Evolutionary conservation across 2,888 invertebrate species (phyloP), one percentile per base, ranked within the genome.

Genomic region (Lacanobia oleracea): DNA sequence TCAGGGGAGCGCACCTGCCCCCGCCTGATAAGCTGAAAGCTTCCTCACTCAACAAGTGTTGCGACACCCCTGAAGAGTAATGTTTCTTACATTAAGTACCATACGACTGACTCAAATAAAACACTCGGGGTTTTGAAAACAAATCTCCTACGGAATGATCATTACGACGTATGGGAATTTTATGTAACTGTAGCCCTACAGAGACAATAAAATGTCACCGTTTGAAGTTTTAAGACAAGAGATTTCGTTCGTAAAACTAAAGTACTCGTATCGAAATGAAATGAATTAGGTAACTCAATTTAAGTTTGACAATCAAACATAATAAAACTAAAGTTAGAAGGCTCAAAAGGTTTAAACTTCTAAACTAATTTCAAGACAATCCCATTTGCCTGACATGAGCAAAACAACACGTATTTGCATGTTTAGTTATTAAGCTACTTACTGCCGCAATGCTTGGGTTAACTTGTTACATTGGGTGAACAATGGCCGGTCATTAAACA

Each of bases 11-110:
- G 72, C 85, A 88, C 86, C 88, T 89, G 88, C 79, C 78, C 71
- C 73, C 75, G 65, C 62, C 81, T 86, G 89, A 90, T 89, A 90
- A 89, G 86, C 81, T 82, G 70, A 82, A 87, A 88, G 84, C 79
- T 79, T 84, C 88, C 84, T 76, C 75, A 83, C 84, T 89, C 90
- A 90, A 90, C 89, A 90, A 90, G 89, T 89, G 88, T 83, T 27
- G 51, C 50, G 84, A 86, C 79, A 82, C 73, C 75, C 61, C 14
- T 33, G 51, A 75, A 80, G 82, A 86, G 76, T 83, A 83, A 86
- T 73, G 59, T 74, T 59, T 60, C 74, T 21, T 74, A 27, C 53
- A 74, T 74, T 73, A 74, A 27, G 27, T 74, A 65, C 45, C 57
- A 45, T 45, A 59, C 18, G 18, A 59, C 43, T 18, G 51, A 27